A percentile compares a stretch with the other conserved stretches of the same genome.
These are phyloP conservation scores for Corbicula japonica DNA, from an alignment of 2,888 invertebrate genomes.

Conservation along the genomic window DNA sequence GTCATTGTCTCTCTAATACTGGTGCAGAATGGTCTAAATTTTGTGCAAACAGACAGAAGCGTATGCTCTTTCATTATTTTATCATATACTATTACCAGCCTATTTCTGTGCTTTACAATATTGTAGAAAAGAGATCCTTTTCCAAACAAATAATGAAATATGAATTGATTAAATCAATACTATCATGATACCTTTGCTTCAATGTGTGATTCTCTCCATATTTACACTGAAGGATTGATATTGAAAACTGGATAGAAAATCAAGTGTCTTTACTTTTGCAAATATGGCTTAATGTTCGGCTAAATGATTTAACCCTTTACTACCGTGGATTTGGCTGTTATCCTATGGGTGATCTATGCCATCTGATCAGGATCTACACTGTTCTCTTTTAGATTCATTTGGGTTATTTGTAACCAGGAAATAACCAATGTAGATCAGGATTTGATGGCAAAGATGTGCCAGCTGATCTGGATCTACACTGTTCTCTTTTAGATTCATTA, in stretches of 20 bases:
- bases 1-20: no score
- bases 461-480: no score
- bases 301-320: no score
- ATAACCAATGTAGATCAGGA: no score
- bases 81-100: conserved; percentile 14
- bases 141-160: conserved; percentile 12
- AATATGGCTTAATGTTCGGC: background rate
- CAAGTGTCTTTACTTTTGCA: conserved; percentile 10
- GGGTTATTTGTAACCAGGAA: no score
- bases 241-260: background rate
- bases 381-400: no score
- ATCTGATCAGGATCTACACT: no score
- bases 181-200: conserved; percentile 2
- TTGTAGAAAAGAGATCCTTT: conserved; percentile 1
- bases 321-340: no score
- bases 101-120: conserved; percentile 2
- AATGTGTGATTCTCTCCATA: background rate
- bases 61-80: background rate
- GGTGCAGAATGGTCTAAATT: no score
- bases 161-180: conserved; percentile 9
- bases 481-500: no score
- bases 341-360: no score
- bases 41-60: background rate
- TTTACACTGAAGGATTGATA: background rate
- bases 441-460: no score